These are phyloP conservation scores for Leuctra nigra DNA, from an alignment of 2,888 invertebrate species.

Conservation along the genomic window DNA sequence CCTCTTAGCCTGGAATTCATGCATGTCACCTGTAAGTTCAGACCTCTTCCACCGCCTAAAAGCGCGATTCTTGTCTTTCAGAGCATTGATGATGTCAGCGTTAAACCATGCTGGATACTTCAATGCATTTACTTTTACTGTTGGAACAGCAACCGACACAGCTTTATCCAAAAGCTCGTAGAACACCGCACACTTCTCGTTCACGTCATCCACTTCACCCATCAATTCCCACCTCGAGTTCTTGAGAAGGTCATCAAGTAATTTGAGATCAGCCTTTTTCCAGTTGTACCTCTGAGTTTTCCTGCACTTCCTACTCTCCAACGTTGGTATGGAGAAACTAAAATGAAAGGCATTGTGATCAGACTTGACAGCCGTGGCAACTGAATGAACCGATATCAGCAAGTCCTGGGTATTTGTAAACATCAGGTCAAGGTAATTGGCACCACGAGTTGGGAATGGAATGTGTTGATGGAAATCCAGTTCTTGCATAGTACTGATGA, in stretches of 20 bases:
- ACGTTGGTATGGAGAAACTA: no score
- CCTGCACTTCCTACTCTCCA: no score
- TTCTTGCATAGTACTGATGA: background rate
- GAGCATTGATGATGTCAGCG: background rate
- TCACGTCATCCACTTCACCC: background rate
- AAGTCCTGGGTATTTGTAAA: background rate
- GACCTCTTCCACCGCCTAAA: background rate
- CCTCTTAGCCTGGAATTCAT: background rate
- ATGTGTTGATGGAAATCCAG: background rate
- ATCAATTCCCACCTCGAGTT: background rate
- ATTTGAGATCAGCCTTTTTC: background rate
- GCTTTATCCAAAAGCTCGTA: background rate
- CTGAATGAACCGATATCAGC: background rate
- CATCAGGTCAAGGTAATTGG: conserved; percentile 1
- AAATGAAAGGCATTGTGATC: background rate
- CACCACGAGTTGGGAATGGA: background rate
- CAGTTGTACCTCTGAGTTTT: background rate
- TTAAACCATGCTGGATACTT: conserved; percentile 4
- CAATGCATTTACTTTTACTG: background rate
- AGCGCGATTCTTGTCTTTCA: background rate
- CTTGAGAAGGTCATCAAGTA: background rate
- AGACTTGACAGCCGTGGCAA: background rate
- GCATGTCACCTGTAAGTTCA: background rate
- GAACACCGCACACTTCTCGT: background rate
- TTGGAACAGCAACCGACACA: background rate